Evolutionary conservation across 2,113 vertebrate genomes (phyloP).

Genomic region (Macrotis lagotis): DNA sequence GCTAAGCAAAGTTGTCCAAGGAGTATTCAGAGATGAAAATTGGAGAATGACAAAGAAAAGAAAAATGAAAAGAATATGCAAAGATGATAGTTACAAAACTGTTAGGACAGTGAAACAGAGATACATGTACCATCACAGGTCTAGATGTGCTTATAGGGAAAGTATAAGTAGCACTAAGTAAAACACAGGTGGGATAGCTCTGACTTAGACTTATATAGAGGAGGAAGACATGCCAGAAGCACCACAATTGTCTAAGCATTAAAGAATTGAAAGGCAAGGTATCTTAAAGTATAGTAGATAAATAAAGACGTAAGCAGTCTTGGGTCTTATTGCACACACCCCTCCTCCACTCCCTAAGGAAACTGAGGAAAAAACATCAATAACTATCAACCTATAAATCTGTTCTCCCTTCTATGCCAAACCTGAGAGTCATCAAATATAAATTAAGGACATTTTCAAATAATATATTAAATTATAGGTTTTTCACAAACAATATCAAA

Average conservation of each 20-base stretch:
- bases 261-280: background rate
- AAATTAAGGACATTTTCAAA: background rate
- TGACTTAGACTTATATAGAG: background rate
- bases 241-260: background rate
- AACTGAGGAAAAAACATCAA: background rate
- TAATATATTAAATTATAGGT: background rate
- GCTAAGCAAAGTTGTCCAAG: background rate
- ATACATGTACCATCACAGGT: background rate
- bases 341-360: background rate
- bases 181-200: background rate
- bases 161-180: background rate
- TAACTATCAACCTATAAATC: background rate
- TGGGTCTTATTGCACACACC: background rate
- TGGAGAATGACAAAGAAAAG: background rate
- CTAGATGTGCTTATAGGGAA: background rate
- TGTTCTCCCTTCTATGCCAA: background rate
- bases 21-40: background rate
- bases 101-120: background rate
- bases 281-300: background rate
- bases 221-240: background rate
- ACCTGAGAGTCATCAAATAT: background rate
- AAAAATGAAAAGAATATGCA: no score
- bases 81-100: background rate
- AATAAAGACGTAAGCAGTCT: background rate
- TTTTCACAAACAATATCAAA: background rate